Evolutionary conservation across 1,140 invertebrate genomes (phyloP).

Genomic region (Linepithema humile): DNA sequence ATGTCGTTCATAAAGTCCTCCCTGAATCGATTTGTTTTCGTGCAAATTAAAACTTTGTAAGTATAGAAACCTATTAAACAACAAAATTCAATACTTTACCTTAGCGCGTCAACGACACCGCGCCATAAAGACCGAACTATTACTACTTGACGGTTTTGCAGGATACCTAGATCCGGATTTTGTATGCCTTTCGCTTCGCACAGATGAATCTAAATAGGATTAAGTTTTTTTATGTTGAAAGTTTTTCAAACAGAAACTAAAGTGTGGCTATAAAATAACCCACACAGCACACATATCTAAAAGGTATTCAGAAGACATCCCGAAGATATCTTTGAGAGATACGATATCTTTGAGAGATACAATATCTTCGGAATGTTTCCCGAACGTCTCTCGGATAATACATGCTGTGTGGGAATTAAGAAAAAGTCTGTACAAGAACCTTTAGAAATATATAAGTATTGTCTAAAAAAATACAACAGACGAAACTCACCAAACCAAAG

Average conservation of each 20-base stretch:
- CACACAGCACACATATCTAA: not conserved
- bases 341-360: not conserved
- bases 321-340: too few species aligned
- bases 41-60: not conserved
- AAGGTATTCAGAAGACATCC: conserved; percentile 12
- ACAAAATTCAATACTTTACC: conserved; percentile 81
- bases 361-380: not conserved
- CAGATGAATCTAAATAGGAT: conserved; percentile 86
- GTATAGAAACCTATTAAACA: not conserved
- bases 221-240: not conserved
- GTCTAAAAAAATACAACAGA: not conserved
- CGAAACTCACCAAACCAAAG: conserved; percentile 91
- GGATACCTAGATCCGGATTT: conserved; percentile 86
- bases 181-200: conserved; percentile 90
- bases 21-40: conserved; percentile 81
- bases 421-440: too few species aligned
- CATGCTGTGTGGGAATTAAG: too few species aligned
- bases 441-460: too few species aligned
- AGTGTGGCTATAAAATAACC: too few species aligned
- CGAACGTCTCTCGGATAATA: not conserved
- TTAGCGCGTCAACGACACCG: conserved; percentile 88
- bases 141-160: conserved; percentile 88
- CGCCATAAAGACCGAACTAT: conserved; percentile 90
- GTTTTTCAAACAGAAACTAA: too few species aligned
- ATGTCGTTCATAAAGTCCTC: conserved; percentile 95